Evolutionary conservation across 2,888 invertebrate species (phyloP).

Genomic region (Cerceris rybyensis): DNA sequence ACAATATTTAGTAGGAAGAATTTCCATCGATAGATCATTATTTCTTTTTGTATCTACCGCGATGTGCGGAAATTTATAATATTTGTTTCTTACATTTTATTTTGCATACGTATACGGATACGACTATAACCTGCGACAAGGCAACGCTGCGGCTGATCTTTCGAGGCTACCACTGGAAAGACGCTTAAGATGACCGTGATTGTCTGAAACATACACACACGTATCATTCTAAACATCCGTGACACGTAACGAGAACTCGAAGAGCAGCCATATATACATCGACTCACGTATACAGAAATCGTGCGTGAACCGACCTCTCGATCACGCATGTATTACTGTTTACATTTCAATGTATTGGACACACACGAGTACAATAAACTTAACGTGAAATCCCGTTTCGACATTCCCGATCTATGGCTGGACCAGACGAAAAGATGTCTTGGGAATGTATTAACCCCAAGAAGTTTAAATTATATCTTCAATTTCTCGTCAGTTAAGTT

Average conservation of each 20-base stretch:
- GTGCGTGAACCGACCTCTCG: constrained; percentile 42
- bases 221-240: constrained; percentile 70
- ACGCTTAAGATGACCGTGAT: constrained; percentile 62
- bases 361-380: constrained; percentile 27
- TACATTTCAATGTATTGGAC: constrained; percentile 12
- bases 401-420: constrained; percentile 66
- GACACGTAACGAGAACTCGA: constrained; percentile 70
- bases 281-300: constrained; percentile 45
- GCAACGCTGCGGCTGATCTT: constrained; percentile 57
- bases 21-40: too few species aligned
- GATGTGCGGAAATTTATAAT: not conserved
- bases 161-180: constrained; percentile 56
- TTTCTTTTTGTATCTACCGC: not conserved
- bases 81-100: constrained; percentile 15
- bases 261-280: constrained; percentile 61
- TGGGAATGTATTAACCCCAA: constrained; percentile 34
- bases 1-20: not conserved
- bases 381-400: constrained; percentile 69
- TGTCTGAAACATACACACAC: constrained; percentile 62
- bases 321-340: not conserved
- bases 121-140: constrained; percentile 42
- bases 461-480: not conserved
- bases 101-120: constrained; percentile 30
- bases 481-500: too few species aligned
- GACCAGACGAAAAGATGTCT: constrained; percentile 57